Conservation (phyloP, 2,888 invertebrate genomes). For the Nephrotoma flavescens region DNA sequence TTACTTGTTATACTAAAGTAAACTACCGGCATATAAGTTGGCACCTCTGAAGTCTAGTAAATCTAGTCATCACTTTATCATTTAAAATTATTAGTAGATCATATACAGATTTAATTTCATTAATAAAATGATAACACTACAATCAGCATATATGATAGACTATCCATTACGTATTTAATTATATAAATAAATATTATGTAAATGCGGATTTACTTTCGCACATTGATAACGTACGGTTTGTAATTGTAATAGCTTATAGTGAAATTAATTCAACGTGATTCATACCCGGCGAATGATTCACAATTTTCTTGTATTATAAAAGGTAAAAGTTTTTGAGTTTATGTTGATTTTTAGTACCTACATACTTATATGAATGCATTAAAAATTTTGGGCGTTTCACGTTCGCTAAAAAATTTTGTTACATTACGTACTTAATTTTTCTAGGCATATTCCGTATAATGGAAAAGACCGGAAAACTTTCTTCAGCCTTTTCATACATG, state of each 20-base stretch:
- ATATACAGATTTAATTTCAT: neutral
- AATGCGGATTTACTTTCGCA: neutral
- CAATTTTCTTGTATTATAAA: neutral
- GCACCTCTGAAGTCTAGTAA: neutral
- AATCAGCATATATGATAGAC: neutral
- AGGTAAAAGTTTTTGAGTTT: neutral
- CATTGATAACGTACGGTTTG: neutral
- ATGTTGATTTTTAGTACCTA: neutral
- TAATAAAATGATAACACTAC: neutral
- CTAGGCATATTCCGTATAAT: too few relatives aligned
- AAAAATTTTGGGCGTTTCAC: neutral
- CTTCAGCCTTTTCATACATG: too few relatives aligned
- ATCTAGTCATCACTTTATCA: neutral
- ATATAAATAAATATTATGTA: neutral
- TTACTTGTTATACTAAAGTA: neutral
- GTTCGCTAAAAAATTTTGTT: neutral
- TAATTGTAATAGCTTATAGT: neutral
- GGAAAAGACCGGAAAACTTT: too few relatives aligned
- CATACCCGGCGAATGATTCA: neutral
- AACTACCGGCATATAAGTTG: neutral
- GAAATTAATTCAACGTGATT: neutral
- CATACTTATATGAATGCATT: neutral
- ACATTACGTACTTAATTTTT: too few relatives aligned
- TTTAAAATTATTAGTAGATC: neutral
- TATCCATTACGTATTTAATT: neutral